These are phyloP conservation scores for Papilio helenus DNA, from an alignment of 1,140 invertebrate species.

Conservation along the genomic window DNA sequence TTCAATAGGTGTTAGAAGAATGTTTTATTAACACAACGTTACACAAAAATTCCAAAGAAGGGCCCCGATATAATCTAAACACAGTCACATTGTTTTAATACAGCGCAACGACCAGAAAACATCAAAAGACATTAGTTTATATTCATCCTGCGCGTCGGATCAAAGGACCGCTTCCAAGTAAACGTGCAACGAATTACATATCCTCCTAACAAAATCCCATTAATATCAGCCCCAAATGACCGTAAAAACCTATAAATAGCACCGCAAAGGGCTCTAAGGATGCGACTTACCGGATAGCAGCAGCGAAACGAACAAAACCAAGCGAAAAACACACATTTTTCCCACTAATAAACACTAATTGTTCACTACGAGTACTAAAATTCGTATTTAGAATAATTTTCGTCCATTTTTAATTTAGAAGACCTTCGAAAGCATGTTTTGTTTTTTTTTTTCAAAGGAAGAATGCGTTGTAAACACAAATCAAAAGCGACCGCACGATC, in stretches of 20 bases:
- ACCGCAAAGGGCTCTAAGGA: slow-evolving; percentile 64
- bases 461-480: slow-evolving; percentile 47
- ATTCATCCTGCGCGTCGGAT: slow-evolving; percentile 43
- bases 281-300: slow-evolving; percentile 73
- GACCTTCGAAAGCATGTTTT: slow-evolving; percentile 46
- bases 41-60: slow-evolving; percentile 23
- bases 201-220: slow-evolving; percentile 68
- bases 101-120: slow-evolving; percentile 35
- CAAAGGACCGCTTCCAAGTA: slow-evolving; percentile 56
- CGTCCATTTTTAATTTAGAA: slow-evolving; percentile 65
- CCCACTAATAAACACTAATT: slow-evolving; percentile 54
- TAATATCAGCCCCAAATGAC: slow-evolving; percentile 69
- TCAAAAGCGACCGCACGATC: slow-evolving; percentile 41
- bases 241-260: slow-evolving; percentile 76
- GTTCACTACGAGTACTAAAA: slow-evolving; percentile 50
- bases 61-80: slow-evolving; percentile 34
- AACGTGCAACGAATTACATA: slow-evolving; percentile 70
- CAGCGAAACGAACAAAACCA: slow-evolving; percentile 65
- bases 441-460: slow-evolving; percentile 48
- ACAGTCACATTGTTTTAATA: slow-evolving; percentile 36
- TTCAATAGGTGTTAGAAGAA: slow-evolving; percentile 21
- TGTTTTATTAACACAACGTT: slow-evolving; percentile 15
- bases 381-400: slow-evolving; percentile 46
- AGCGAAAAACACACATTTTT: slow-evolving; percentile 66
- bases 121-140: slow-evolving; percentile 41